Evolutionary conservation across 1,140 invertebrate genomes (phyloP).

Genomic region (Diabrotica virgifera): DNA sequence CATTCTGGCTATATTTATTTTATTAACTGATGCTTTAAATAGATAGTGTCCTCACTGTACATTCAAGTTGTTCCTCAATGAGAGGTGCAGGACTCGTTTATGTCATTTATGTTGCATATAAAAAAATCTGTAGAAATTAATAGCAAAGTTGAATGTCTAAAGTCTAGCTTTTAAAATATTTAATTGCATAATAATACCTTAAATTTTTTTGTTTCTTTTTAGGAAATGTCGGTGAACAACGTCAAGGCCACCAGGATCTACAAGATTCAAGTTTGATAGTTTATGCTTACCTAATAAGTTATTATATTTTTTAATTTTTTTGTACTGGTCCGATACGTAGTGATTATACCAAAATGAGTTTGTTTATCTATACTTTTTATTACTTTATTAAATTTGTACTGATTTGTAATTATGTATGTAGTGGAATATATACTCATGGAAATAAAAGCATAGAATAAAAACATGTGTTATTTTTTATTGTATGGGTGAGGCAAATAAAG

Average conservation of each 20-base stretch:
- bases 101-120: constrained; percentile 13
- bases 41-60: too few species aligned
- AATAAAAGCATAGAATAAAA: background rate
- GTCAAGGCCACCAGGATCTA: constrained; percentile 59
- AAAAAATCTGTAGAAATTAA: background rate
- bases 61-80: too few species aligned
- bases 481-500: too few species aligned
- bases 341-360: background rate
- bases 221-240: constrained; percentile 59
- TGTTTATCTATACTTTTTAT: constrained; percentile 1
- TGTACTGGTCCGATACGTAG: constrained; percentile 4
- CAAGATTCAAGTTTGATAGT: constrained; percentile 40
- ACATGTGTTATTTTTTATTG: background rate
- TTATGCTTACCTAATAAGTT: constrained; percentile 6
- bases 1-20: too few species aligned
- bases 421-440: background rate
- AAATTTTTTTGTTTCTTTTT: constrained; percentile 40
- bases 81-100: too few species aligned
- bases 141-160: background rate
- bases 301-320: constrained; percentile 13
- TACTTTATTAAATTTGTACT: background rate
- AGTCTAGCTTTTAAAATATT: background rate
- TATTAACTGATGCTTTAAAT: too few species aligned
- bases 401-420: background rate
- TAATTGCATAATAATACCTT: constrained; percentile 10